Conservation (phyloP, 37 sponge, comb jelly and placozoan species). For the Beroe ovata region DNA sequence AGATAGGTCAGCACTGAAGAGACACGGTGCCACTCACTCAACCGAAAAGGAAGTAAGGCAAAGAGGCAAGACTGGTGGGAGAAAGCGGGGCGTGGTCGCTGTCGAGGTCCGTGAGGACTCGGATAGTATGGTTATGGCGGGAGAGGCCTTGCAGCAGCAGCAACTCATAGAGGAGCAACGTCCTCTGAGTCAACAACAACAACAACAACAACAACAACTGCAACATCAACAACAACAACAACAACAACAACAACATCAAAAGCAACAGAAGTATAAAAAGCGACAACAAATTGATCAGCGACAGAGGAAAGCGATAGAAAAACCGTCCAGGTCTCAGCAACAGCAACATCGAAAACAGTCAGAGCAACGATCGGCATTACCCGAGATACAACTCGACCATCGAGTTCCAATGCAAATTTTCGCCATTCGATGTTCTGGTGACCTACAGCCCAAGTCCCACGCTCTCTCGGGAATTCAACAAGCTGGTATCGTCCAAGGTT, state of each 20-base stretch:
- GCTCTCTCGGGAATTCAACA: no score
- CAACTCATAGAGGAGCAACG: neutral
- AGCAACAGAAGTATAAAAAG: neutral
- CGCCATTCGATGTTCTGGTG: no score
- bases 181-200: neutral
- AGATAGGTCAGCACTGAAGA: slow-evolving; percentile 26
- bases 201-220: neutral
- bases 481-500: no score
- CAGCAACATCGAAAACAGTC: neutral
- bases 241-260: neutral
- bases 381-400: neutral
- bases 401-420: neutral
- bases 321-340: neutral
- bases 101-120: no score
- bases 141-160: no score
- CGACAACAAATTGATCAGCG: neutral
- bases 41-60: neutral
- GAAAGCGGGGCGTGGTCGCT: no score
- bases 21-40: slow-evolving; percentile 25
- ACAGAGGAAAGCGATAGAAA: no score
- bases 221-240: neutral
- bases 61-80: neutral
- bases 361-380: neutral
- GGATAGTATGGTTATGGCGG: no score
- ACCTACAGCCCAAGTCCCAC: no score